Percentiles rank a stretch among this genome's conserved stretches.
These are phyloP conservation scores for Hymenopus coronatus DNA, from an alignment of 2,888 invertebrate genomes.

Conservation along the genomic window DNA sequence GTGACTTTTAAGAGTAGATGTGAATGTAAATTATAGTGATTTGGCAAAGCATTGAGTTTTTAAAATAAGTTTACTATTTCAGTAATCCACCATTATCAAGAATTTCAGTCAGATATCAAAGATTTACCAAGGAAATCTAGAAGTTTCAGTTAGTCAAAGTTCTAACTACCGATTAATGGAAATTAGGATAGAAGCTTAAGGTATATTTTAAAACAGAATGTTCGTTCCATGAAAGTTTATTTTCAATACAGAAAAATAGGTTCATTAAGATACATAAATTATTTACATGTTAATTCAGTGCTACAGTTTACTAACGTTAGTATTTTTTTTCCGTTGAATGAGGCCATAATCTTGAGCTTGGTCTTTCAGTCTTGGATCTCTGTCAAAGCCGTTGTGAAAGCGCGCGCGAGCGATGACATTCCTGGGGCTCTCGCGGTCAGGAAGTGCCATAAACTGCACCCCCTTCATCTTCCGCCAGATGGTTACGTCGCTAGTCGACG, in stretches of 20 bases:
- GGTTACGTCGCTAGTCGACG: not conserved
- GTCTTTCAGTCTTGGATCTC: not conserved
- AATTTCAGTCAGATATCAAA: too few relatives aligned
- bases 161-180: too few relatives aligned
- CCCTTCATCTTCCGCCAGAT: not conserved
- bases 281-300: not conserved
- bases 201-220: not conserved
- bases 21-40: too few relatives aligned
- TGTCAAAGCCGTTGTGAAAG: not conserved
- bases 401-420: not conserved
- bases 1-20: too few relatives aligned
- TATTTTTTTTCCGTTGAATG: not conserved
- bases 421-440: too few relatives aligned
- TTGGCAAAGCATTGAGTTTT: too few relatives aligned
- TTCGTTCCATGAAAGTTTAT: not conserved
- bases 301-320: not conserved
- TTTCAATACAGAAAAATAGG: not conserved
- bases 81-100: too few relatives aligned
- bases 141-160: too few relatives aligned
- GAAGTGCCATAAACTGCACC: not conserved
- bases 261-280: not conserved
- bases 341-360: not conserved
- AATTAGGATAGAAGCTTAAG: too few relatives aligned
- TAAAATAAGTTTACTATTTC: too few relatives aligned
- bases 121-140: too few relatives aligned